Evolutionary conservation across 1,140 invertebrate species (phyloP), one percentile per base, ranked within the genome.

Genomic region (Hycleus phaleratus): DNA sequence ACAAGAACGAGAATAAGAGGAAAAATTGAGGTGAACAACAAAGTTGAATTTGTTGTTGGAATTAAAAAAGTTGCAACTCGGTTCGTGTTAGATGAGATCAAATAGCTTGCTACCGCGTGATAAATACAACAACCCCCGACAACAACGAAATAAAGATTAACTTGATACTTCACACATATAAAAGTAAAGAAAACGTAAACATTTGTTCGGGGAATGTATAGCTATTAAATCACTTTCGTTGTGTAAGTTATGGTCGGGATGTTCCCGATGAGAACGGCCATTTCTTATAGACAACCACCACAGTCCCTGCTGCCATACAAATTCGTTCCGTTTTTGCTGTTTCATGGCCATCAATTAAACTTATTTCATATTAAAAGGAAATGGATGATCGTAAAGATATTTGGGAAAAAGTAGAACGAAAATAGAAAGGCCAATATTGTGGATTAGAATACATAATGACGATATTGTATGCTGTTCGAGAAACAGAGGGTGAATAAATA

Each of bases 151-250:
- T 60, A 40, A 44, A 55, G 59, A 57, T 61, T 60, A 60, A 56
- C 49, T 49, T 49, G 58, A 60, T 53, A 60, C 47, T 60, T 49
- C 46, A 48, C 47, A 25, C 54, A 56, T 60, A 53, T 45, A 56
- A 39, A 61, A 57, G 54, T 53, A 61, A 57, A 58, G 55, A 57
- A 7, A 58, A 58, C 56, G 56, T 51, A 61, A 61, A 58, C 59
- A 61, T 61, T 61, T 61, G 59, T 61, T 61, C 55, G 43, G 54
- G 26, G 54, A 61, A 56, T 53, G 55, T 54, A 46, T 56, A 61
- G 55, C 59, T 61, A 57, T 57, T 61, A 61, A 61, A 61, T 61
- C 59, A 61, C 59, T 61, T 61, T 61, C 49, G 46, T 48, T 46
- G 44, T 53, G 59, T 57, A 57, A 61, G 45, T 57, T 61, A 61